Percentiles rank a stretch among this genome's conserved stretches.
phyloP scores from a whole-genome alignment of 2,113 vertebrate species.

The Thunnus thynnus region DNA sequence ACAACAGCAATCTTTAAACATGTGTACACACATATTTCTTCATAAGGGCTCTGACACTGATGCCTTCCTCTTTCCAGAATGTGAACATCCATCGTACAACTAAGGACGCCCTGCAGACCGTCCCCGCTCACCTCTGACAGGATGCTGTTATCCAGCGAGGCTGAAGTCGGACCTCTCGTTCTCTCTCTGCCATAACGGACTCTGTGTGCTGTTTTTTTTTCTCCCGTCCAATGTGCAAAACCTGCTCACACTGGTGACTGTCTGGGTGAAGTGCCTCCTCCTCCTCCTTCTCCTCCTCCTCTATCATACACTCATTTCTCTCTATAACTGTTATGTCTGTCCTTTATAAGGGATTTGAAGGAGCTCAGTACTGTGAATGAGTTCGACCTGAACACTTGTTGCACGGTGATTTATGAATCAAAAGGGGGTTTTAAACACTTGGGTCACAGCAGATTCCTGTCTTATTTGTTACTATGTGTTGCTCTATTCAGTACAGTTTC shows the following conservation, averaged over 20 bases:
- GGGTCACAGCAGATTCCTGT: constrained; percentile 6
- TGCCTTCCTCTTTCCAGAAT: constrained; percentile 85
- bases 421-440: background rate
- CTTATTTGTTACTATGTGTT: background rate
- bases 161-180: constrained; percentile 2
- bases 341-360: constrained; percentile 13
- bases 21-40: background rate
- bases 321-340: background rate
- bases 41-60: constrained; percentile 23
- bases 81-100: constrained; percentile 88
- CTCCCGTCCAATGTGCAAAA: background rate
- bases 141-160: background rate
- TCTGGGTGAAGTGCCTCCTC: constrained; percentile 38
- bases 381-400: background rate
- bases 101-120: constrained; percentile 90
- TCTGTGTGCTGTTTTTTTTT: background rate
- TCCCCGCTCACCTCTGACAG: constrained; percentile 88
- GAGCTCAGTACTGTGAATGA: background rate
- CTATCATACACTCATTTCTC: background rate
- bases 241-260: constrained; percentile 18
- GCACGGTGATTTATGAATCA: constrained; percentile 16
- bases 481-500: constrained; percentile 8
- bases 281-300: background rate
- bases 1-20: background rate
- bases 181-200: background rate